Evolutionary conservation across 2,888 invertebrate species (phyloP).

Genomic region (Herminia tarsipennalis): DNA sequence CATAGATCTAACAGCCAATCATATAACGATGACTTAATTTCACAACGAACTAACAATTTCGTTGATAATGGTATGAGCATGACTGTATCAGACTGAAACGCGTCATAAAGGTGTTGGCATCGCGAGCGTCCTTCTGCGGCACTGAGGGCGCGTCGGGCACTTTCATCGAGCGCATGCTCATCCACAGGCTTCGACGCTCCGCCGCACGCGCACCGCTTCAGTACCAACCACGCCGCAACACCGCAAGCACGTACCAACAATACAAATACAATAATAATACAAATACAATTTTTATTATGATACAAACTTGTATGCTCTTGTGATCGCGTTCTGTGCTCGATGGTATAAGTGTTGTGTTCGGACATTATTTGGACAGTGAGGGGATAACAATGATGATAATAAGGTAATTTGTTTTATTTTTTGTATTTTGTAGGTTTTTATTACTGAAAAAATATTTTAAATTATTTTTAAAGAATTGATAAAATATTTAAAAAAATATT

Average conservation of each 20-base stretch:
- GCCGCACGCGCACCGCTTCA: constrained; percentile 48
- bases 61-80: background rate
- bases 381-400: constrained; percentile 59
- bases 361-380: constrained; percentile 58
- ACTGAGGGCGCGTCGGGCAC: constrained; percentile 40
- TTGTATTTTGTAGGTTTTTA: background rate
- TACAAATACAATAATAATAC: constrained; percentile 5
- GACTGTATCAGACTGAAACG: background rate
- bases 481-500: too few relatives aligned
- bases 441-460: background rate
- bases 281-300: constrained; percentile 13
- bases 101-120: constrained; percentile 13
- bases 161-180: constrained; percentile 48
- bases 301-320: constrained; percentile 20
- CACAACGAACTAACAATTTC: constrained; percentile 6
- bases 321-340: constrained; percentile 62
- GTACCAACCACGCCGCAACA: constrained; percentile 63
- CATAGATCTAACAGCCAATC: too few relatives aligned
- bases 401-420: constrained; percentile 50
- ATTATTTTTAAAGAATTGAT: too few relatives aligned
- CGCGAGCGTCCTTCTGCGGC: constrained; percentile 33
- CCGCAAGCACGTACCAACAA: constrained; percentile 60
- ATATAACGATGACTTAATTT: too few relatives aligned
- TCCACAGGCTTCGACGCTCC: constrained; percentile 64
- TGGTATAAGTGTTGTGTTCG: constrained; percentile 67